A percentile compares a stretch with the other conserved stretches of the same genome.
Conservation (phyloP, 2,888 invertebrate species). For the Sarcophaga carnaria region DNA sequence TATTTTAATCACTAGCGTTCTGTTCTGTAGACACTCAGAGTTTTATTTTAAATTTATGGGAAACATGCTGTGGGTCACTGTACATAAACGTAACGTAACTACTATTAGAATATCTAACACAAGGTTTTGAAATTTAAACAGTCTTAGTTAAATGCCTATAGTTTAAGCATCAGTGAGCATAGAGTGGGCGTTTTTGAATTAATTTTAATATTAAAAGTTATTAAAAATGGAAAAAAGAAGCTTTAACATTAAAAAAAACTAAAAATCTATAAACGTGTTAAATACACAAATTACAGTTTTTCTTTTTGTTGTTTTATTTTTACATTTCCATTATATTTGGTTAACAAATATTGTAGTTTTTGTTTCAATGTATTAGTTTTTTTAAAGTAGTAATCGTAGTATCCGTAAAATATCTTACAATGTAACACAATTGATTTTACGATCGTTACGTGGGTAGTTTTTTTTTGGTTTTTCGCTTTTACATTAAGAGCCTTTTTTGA, state of each 20-base stretch:
- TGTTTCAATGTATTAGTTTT: not conserved
- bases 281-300: constrained; percentile 51
- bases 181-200: constrained; percentile 58
- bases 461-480: not conserved
- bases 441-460: constrained; percentile 44
- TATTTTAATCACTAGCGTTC: too few relatives aligned
- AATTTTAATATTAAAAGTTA: not conserved
- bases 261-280: constrained; percentile 56
- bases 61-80: too few relatives aligned
- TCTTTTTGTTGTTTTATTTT: not conserved
- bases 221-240: constrained; percentile 34
- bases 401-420: constrained; percentile 9
- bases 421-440: constrained; percentile 38
- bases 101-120: too few relatives aligned
- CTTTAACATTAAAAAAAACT: constrained; percentile 39
- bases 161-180: constrained; percentile 43
- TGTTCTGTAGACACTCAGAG: too few relatives aligned
- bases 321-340: not conserved
- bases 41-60: too few relatives aligned
- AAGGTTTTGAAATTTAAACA: too few relatives aligned
- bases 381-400: not conserved
- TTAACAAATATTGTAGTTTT: constrained; percentile 9
- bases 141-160: not conserved
- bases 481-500: constrained; percentile 27
- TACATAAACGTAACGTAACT: too few relatives aligned